Conservation (phyloP, 2,888 invertebrate species). For the Emesis furor region DNA sequence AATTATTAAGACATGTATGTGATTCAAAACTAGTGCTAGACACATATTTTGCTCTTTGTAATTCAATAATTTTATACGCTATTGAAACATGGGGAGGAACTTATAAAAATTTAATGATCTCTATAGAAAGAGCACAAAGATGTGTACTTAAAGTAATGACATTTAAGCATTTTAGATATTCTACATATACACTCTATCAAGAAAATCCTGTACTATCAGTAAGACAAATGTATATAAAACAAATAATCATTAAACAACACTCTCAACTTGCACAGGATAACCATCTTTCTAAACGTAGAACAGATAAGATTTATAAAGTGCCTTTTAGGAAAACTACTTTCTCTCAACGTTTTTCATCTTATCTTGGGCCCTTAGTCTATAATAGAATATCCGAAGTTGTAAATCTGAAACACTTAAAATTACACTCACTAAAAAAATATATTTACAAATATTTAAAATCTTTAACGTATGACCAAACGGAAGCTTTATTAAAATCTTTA, state of each 20-base stretch:
- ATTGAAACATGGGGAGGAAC: neutral
- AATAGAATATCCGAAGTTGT: neutral
- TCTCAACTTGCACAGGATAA: neutral
- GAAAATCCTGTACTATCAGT: constrained; percentile 55
- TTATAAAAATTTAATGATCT: neutral
- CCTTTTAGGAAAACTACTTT: neutral
- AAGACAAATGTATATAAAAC: neutral
- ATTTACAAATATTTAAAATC: neutral
- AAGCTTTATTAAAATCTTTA: too few relatives aligned
- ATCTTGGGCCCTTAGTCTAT: neutral
- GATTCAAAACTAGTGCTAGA: neutral
- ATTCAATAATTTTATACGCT: neutral
- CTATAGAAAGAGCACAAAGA: neutral
- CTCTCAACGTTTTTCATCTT: neutral
- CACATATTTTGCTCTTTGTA: neutral
- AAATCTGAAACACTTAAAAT: neutral
- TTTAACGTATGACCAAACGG: too few relatives aligned
- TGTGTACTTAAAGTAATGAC: constrained; percentile 11
- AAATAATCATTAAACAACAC: neutral
- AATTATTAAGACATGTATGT: neutral
- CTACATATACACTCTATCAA: neutral
- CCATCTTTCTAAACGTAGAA: neutral
- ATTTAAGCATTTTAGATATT: neutral
- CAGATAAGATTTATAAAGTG: neutral
- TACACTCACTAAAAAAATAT: neutral